A percentile compares a stretch with the other conserved stretches of the same genome.
Conservation (phyloP, 2,888 invertebrate genomes). For the Lepidochrysops patricia region DNA sequence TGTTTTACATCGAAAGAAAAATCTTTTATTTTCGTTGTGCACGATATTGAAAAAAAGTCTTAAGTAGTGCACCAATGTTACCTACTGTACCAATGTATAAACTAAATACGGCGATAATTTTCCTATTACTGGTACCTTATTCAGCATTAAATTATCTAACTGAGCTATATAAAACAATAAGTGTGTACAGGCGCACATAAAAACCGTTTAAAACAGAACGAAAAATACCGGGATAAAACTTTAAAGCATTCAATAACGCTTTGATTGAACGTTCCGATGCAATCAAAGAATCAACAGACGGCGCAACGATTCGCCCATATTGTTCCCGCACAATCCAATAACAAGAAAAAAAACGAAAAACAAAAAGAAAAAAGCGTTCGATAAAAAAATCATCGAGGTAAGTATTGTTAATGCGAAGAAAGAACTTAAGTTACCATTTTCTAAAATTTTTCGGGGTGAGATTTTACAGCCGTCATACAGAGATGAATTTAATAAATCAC, state of each 20-base stretch:
- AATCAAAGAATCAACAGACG: slow-evolving; percentile 16
- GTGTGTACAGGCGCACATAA: neutral
- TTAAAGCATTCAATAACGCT: slow-evolving; percentile 14
- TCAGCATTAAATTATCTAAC: too few species aligned
- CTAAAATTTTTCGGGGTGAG: slow-evolving; percentile 47
- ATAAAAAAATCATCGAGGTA: slow-evolving; percentile 36
- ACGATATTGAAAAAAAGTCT: too few species aligned
- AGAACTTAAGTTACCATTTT: slow-evolving; percentile 52
- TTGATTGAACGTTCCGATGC: slow-evolving; percentile 16
- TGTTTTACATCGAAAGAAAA: too few species aligned
- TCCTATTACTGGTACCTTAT: too few species aligned
- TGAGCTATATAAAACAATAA: neutral
- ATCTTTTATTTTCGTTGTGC: too few species aligned
- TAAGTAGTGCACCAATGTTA: too few species aligned
- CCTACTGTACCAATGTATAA: too few species aligned
- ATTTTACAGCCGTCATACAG: slow-evolving; percentile 39
- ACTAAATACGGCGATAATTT: too few species aligned
- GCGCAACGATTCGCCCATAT: slow-evolving; percentile 15
- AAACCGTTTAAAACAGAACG: neutral
- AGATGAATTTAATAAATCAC: too few species aligned
- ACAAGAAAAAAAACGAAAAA: slow-evolving; percentile 7
- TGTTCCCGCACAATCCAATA: slow-evolving; percentile 15
- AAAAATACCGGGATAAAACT: slow-evolving; percentile 9
- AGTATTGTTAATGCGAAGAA: slow-evolving; percentile 42
- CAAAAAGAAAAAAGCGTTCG: slow-evolving; percentile 23